A percentile compares a stretch with the other conserved stretches of the same genome.
Evolutionary conservation across 2,113 vertebrate species (phyloP).

Genomic region (Dunckerocampus dactyliophorus): DNA sequence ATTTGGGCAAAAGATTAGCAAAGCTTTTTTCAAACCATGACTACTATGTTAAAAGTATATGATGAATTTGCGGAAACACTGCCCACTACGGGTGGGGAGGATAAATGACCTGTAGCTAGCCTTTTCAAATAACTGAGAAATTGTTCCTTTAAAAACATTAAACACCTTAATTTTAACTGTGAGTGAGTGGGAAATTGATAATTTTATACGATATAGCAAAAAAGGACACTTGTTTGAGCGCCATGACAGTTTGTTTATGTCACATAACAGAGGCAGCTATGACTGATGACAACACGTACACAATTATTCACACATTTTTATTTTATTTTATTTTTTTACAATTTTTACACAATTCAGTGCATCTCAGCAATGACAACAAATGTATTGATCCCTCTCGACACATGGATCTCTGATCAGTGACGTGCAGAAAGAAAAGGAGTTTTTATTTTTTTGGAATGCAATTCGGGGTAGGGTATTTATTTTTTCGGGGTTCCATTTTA

Average conservation of each 20-base stretch:
- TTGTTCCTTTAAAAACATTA: too few relatives aligned
- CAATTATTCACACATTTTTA: constrained; percentile 9
- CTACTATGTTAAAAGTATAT: too few relatives aligned
- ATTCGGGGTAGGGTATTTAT: constrained; percentile 20
- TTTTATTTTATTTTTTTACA: neutral
- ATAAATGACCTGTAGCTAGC: too few relatives aligned
- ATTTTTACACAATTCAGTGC: constrained; percentile 24
- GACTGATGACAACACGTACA: constrained; percentile 54
- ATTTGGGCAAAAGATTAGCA: too few relatives aligned
- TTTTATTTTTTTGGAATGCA: constrained; percentile 65
- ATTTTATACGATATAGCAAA: too few relatives aligned
- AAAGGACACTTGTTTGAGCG: constrained; percentile 16
- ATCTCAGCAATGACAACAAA: constrained; percentile 38
- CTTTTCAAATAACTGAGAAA: too few relatives aligned
- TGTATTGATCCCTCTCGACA: constrained; percentile 43
- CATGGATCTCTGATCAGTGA: constrained; percentile 50
- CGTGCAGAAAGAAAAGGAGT: constrained; percentile 48
- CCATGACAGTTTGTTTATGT: constrained; percentile 39
- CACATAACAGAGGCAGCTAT: constrained; percentile 69
- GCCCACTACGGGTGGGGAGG: too few relatives aligned
- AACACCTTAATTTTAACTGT: too few relatives aligned
- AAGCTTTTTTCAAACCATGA: too few relatives aligned
- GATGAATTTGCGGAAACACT: too few relatives aligned
- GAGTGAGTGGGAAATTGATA: too few relatives aligned
- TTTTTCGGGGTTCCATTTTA: constrained; percentile 43